These are phyloP conservation scores for Dendroctonus valens DNA, from an alignment of 1,140 invertebrate genomes.

Conservation along the genomic window DNA sequence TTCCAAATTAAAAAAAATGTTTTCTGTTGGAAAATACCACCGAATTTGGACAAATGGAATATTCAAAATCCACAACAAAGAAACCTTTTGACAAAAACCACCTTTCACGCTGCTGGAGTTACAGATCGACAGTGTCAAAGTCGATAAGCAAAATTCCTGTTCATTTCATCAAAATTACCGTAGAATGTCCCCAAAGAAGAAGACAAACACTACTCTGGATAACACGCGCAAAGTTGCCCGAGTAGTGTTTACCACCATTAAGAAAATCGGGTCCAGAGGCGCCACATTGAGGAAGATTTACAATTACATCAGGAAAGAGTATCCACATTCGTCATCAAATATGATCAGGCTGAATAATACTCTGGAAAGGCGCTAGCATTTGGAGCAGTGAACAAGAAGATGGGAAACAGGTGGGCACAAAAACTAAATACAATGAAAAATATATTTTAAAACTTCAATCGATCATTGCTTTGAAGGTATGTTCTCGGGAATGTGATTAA, in stretches of 20 bases:
- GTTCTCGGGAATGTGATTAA: conserved; percentile 8
- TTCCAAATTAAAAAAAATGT: no score
- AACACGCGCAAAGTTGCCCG: conserved; percentile 21
- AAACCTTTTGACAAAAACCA: no score
- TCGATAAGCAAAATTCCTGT: conserved; percentile 5
- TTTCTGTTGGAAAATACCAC: no score
- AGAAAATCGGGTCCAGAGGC: conserved; percentile 32
- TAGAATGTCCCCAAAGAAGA: conserved; percentile 24
- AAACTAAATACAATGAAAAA: neutral
- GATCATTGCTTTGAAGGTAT: neutral
- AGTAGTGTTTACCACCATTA: conserved; percentile 34
- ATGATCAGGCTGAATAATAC: conserved; percentile 29
- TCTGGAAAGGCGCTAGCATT: conserved; percentile 34
- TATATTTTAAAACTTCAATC: neutral
- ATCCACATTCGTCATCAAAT: conserved; percentile 31
- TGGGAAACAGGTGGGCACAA: conserved; percentile 13
- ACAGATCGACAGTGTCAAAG: no score
- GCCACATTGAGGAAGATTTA: conserved; percentile 35
- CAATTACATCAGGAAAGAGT: conserved; percentile 32
- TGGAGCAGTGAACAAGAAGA: conserved; percentile 32
- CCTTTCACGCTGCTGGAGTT: no score
- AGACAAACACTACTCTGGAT: neutral
- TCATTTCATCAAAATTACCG: conserved; percentile 26
- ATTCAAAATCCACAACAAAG: no score
- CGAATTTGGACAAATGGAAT: no score